Conservation (phyloP, 2,797 vertebrate genomes). For the Crenichthys baileyi region DNA sequence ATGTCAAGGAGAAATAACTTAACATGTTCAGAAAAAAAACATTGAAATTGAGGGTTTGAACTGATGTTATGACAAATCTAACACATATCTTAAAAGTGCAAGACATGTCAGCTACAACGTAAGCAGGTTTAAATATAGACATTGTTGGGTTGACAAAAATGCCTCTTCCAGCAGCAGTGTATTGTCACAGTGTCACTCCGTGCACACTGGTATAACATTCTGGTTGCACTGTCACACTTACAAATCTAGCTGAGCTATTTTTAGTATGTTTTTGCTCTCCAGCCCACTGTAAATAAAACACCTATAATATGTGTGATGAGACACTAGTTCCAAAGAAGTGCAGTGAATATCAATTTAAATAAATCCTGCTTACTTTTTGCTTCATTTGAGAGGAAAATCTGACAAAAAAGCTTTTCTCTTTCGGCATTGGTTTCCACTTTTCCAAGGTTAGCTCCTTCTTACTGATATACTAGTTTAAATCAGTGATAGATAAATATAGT, state of each 20-base stretch:
- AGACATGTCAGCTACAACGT: constrained; percentile 38
- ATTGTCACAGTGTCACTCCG: constrained; percentile 43
- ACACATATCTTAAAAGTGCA: not conserved
- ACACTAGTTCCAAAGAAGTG: not conserved
- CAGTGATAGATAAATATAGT: not conserved
- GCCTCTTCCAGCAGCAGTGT: constrained; percentile 23
- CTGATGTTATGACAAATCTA: too few species aligned
- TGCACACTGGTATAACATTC: constrained; percentile 31
- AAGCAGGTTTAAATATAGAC: constrained; percentile 46
- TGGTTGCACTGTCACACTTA: constrained; percentile 47
- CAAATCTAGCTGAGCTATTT: constrained; percentile 55
- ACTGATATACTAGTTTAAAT: not conserved
- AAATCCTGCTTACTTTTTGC: not conserved
- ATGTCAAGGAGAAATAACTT: not conserved
- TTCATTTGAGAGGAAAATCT: not conserved
- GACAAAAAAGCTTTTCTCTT: not conserved
- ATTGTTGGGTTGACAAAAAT: constrained; percentile 31
- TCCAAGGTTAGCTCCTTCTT: not conserved
- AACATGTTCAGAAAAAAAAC: not conserved
- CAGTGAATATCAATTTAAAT: not conserved
- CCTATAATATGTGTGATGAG: constrained; percentile 1
- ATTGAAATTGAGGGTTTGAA: not conserved
- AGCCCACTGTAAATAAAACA: constrained; percentile 43
- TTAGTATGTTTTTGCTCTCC: constrained; percentile 40
- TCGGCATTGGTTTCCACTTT: not conserved